Conservation (phyloP, 2,113 vertebrate species). For the Oryzias curvinotus region DNA sequence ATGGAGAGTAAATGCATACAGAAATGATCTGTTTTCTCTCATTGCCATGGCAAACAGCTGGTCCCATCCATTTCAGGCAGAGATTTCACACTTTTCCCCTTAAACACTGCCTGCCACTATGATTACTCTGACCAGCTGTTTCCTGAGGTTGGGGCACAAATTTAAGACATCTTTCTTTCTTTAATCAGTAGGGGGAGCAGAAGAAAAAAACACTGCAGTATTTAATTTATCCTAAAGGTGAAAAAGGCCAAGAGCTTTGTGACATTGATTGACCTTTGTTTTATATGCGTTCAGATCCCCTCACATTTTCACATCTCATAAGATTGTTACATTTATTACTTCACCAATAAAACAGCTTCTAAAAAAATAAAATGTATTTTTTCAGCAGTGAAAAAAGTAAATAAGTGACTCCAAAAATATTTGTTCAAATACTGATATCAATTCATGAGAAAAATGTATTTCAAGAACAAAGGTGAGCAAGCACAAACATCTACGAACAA, state of each 20-base stretch:
- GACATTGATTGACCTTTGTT: too few species aligned
- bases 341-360: too few species aligned
- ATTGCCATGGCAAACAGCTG: conserved; percentile 75
- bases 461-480: not conserved
- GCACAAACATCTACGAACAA: not conserved
- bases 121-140: conserved; percentile 62
- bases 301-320: too few species aligned
- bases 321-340: too few species aligned
- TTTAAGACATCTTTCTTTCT: conserved; percentile 16
- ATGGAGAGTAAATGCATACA: conserved; percentile 19
- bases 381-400: too few species aligned
- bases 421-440: too few species aligned
- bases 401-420: too few species aligned
- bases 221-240: conserved; percentile 15
- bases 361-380: too few species aligned
- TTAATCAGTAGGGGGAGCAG: conserved; percentile 20
- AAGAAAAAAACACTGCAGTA: conserved; percentile 2
- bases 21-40: conserved; percentile 46
- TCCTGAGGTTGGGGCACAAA: conserved; percentile 34
- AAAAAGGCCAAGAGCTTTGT: too few species aligned
- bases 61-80: conserved; percentile 69
- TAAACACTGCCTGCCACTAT: conserved; percentile 48
- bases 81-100: conserved; percentile 48
- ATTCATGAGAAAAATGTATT: too few species aligned
- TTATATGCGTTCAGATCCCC: too few species aligned